Percentiles rank a stretch among this genome's conserved stretches.
Conservation (phyloP, 2,888 invertebrate genomes). For the Rosalia funebris region DNA sequence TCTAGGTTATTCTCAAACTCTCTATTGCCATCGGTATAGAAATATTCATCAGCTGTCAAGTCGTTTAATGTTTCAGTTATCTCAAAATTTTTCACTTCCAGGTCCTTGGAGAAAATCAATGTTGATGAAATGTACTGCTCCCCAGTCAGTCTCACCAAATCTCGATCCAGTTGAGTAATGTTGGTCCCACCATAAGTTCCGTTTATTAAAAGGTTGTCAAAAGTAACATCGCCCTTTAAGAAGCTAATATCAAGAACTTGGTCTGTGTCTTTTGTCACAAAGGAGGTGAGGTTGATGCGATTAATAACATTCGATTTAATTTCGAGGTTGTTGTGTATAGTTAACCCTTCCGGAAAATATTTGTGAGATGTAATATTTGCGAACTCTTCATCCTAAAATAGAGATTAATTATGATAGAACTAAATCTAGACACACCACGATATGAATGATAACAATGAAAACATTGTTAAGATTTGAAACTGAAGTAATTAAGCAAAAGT, state of each 20-base stretch:
- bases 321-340: constrained; percentile 59
- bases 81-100: constrained; percentile 57
- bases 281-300: constrained; percentile 61
- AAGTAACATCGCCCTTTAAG: constrained; percentile 62
- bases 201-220: constrained; percentile 63
- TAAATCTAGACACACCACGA: no score
- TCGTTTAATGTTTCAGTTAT: constrained; percentile 60
- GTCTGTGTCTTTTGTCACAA: constrained; percentile 65
- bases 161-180: constrained; percentile 61
- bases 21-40: constrained; percentile 39
- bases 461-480: no score
- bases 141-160: constrained; percentile 61
- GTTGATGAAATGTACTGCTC: constrained; percentile 60
- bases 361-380: constrained; percentile 64
- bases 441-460: neutral
- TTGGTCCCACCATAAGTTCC: constrained; percentile 64
- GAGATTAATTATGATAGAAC: neutral
- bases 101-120: constrained; percentile 59
- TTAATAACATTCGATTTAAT: constrained; percentile 64
- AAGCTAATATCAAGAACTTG: constrained; percentile 63
- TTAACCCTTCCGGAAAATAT: constrained; percentile 62
- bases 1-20: constrained; percentile 27
- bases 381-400: constrained; percentile 53
- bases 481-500: no score
- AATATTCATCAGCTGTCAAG: constrained; percentile 52